Evolutionary conservation across 53 echinoderm and acorn worm genomes (phyloP), one percentile per base, ranked within the genome.

Genomic region (Patiria pectinifera): DNA sequence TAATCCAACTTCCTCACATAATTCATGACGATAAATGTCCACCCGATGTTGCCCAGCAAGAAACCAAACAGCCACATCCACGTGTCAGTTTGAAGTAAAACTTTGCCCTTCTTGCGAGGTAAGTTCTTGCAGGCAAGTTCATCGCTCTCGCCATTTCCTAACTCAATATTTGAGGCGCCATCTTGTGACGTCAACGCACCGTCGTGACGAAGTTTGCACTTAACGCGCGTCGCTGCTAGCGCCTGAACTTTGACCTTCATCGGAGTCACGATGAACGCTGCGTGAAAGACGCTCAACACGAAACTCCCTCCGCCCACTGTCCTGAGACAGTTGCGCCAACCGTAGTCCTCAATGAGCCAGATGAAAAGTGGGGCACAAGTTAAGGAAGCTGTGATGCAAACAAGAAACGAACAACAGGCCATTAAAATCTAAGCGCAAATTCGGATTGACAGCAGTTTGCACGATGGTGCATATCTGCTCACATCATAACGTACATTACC

Each of bases 301-400:
- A 97, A 89, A 58, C 95, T 93, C 21, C 92, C 22, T 15, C 93
- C 90, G 46, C 93, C 93, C 89, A 94, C 89, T 13, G 94, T 83
- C 1, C 94, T 82, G 8, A 97, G 89, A 93, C 93, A 91, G 86
- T 94, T 95, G 2, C 97, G 83, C 95, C 95, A 95, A 21, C 97
- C 97, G 66, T 85, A 81, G 44, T 11, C 48, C n/a, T 93, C 83
- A 44, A 97, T 92, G 66, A 97, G 91, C 76, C 83, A 66, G 47
- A 93, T 87, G 62, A 95, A 88, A 62, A 97, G 49, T 21, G 93
- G 94, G 25, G 92, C 93, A 92, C 92, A 93, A 21, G 82, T 87
- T 60, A 97, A 82, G 91, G 95, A 94, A 22, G 95, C 97, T 97
- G 86, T 62, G 35, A 35, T 35, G 35, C 35, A 35, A 19, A 21